Base-by-base conservation (phyloP, 2,888 invertebrate species). In the Tridacna gigas region DNA sequence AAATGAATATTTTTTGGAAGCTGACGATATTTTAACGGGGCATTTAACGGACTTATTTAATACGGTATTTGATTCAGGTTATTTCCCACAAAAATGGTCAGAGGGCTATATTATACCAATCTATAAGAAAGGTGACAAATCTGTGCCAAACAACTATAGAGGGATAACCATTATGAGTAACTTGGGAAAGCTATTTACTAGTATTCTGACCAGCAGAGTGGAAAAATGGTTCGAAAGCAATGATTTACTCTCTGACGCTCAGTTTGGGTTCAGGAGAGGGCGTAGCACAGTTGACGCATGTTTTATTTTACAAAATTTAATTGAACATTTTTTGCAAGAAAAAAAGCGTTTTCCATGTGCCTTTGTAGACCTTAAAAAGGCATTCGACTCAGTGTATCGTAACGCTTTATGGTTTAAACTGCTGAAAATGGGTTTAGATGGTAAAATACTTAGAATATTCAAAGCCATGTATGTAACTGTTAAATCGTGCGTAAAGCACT, bases 391-490 rank as follows among this genome's bases (percentile, higher is more conserved):
- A 12, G 51, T 75, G 15, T 28, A 75, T 45, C 26, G 75, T 45
- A 28, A 75, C 37, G 75, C 75, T 12, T 15, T 75, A 37, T 75
- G 75, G 75, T 75, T 37, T 26, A 75, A 75, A 61, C 12, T 75
- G 20, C 63, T 61, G 28, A 75, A 75, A 45, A 51, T 75, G 28
- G 75, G 75, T 20, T 51, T 75, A 15, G n/a, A 75, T 7, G 75
- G 75, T 5, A 75, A 75, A 75, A 37, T 63, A 18, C 45, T 75
- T 11, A 63, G 22, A 28, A 63, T 75, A 18, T 28, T 75, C 45
- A n/a, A 25, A 45, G n/a, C 61, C 4, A 75, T 75, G 75, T 75
- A 75, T 63, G 37, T 18, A 20, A 18, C n/a, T 45, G 61, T 63
- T n/a, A 71, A 71, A n/a, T n/a, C n/a, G n/a, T n/a, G n/a, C n/a